Base-by-base conservation (phyloP, 1,140 invertebrate genomes). In the Capitella teleta region DNA sequence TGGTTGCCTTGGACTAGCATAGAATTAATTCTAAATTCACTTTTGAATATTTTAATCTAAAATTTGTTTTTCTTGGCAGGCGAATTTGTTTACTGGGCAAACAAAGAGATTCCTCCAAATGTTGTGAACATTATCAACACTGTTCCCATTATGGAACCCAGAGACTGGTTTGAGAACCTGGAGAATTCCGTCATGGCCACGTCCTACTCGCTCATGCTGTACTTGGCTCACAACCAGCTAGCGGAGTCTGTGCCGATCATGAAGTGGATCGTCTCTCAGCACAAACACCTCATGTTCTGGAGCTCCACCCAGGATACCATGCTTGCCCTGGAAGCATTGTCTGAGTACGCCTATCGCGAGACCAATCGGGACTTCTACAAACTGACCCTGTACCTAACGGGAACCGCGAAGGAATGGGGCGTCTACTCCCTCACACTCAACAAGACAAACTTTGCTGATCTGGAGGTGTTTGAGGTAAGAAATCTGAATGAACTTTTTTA, bases 141-240 rank as follows among this genome's bases (percentile, higher is more conserved):
- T n/a, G n/a, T n/a, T n/a, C n/a, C n/a, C n/a, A n/a, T n/a, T n/a
- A n/a, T n/a, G n/a, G n/a, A n/a, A n/a, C n/a, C n/a, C n/a, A n/a
- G n/a, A n/a, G n/a, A n/a, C n/a, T n/a, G n/a, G n/a, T n/a, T n/a
- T n/a, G n/a, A n/a, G n/a, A 92, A 87, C 65, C 91, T 96, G 71
- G 82, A 86, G 0, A 82, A 85, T 57, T 94, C 95, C 65, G 86
- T 95, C 25, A 90, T 92, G 63, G 82, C 89, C 0, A 95, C 91
- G 0, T 85, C 90, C 0, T 96, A 93, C 64, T 91, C 85, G 2
- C 71, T 97, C n/a, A 67, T 95, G 54, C 83, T 88, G 0, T 88
- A 92, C 36, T 64, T 67, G 25, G 60, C 56, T 16, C 56, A 60
- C 25, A 59, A 57, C 49, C 47, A 54, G 16, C 16, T 34, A 21